Evolutionary conservation across 2,888 invertebrate genomes (phyloP), one percentile per base, ranked within the genome.

Genomic region (Drosophila stalkeri): DNA sequence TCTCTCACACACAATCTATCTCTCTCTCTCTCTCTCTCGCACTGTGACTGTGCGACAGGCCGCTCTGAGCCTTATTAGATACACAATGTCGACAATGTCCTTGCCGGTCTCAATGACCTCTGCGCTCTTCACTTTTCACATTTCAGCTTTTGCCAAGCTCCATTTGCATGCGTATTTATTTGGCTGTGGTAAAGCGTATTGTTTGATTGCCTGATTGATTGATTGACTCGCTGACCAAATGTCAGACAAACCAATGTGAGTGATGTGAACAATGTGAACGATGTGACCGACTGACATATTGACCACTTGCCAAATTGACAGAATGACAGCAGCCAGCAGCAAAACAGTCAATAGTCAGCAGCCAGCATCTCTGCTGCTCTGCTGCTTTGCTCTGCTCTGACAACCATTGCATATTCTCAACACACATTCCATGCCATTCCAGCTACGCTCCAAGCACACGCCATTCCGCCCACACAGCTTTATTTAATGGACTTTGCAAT

Each of bases 201-300:
- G 77, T 81, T 75, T 72, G 57, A 81, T 70, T 70, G 80, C 80
- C 75, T 85, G 78, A 73, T 63, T 83, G 77, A 82, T 75, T 73
- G 57, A 81, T 70, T 70, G 80, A 81, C 77, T 85, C 54, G 67
- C 51, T 72, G 75, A 69, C 63, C 75, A 67, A 39, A 56, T 56
- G 74, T 72, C 73, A 52, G 68, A 49, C 47, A 37, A 52, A 63
- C 65, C 47, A 62, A 65, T 54, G 61, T 70, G 72, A 67, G 41
- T 62, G 60, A 69, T 71, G 51, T 51, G 33, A 51, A 20, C 51
- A 12, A 51, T 33, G 51, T 84, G 78, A 77, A 61, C 60, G 59
- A 62, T 64, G 49, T 68, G 70, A 60, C 60, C 16, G 14, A 37
- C 6, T 37, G 54, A 63, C 54, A 44, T 54, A 43, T 54, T 66